Evolutionary conservation across 2,888 invertebrate genomes (phyloP), one percentile per base, ranked within the genome.

Genomic region (Sinhomidia bicolor): DNA sequence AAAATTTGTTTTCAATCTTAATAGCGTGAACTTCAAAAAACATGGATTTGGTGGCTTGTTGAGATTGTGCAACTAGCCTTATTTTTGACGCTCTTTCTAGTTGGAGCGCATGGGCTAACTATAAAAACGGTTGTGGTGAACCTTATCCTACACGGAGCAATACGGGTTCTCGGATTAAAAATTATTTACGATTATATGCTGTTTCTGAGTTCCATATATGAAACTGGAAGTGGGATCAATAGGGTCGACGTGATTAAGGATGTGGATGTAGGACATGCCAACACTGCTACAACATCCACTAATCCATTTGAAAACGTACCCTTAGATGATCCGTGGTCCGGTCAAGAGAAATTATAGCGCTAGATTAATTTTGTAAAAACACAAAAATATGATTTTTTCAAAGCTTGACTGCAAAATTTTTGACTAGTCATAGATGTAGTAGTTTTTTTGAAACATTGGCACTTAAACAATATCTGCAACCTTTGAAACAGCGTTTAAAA

Each of bases 181-280:
- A 74, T 90, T 32, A 90, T 90, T 20, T 90, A 89, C 57, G 90
- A 90, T 32, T 90, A 84, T 36, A 90, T 90, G 90, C 12, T 89
- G 0, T 89, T 87, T n/a, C 6, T 90, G 9, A 87, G 87, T 36
- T 65, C 79, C 0, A 41, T 36, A 14, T 71, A 32, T 44, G 85
- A 89, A 14, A 71, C 60, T 12, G 88, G 80, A 20, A 85, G 60
- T 36, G 86, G 85, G 41, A 71, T 87, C 5, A 89, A 89, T 23
- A 87, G 76, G 78, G 65, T 89, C 23, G 78, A 83, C 36, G 81
- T 87, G 9, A 57, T 26, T n/a, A 89, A 88, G 26, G 7, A 60
- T 20, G 80, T 44, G 14, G 51, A 26, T 57, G 79, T 26, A 47
- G 71, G 44, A 41, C n/a, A 60, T 32, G 29, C 23, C 41, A 51